A percentile compares a stretch with the other conserved stretches of the same genome.
Evolutionary conservation across 1,140 invertebrate genomes (phyloP).

Genomic region (Rhopalosiphum padi): DNA sequence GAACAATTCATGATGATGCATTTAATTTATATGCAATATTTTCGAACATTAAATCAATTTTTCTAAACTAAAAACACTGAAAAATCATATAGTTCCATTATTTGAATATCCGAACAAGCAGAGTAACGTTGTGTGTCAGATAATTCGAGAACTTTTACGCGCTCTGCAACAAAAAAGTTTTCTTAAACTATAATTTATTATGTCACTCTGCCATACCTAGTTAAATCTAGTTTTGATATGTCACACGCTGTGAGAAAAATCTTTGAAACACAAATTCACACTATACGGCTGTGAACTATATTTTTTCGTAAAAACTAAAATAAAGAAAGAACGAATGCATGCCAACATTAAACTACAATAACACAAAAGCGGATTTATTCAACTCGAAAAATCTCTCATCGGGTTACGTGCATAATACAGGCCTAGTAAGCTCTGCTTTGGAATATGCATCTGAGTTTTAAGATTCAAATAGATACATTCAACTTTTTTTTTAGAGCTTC

Average conservation of each 20-base stretch:
- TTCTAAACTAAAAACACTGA: background rate
- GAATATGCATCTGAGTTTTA: background rate
- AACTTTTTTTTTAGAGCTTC: too few species aligned
- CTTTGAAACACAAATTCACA: conserved; percentile 17
- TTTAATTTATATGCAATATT: conserved; percentile 2
- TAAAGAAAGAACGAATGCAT: background rate
- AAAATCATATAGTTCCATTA: background rate
- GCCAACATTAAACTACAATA: too few species aligned
- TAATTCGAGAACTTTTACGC: conserved; percentile 25
- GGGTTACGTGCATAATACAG: background rate
- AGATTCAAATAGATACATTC: too few species aligned
- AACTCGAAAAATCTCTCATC: background rate
- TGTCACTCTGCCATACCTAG: background rate
- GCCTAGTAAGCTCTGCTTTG: background rate
- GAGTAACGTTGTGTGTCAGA: background rate
- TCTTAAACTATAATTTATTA: conserved; percentile 29
- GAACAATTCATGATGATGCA: background rate
- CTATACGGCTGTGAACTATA: background rate
- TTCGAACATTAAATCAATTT: conserved; percentile 1
- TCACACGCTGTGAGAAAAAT: background rate
- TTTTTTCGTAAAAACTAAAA: background rate
- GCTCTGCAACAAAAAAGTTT: background rate
- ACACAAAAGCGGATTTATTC: background rate
- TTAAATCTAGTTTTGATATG: conserved; percentile 38
- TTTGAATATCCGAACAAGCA: background rate